These are phyloP conservation scores for Drosophila borborema DNA, from an alignment of 2,888 invertebrate species.

Conservation along the genomic window DNA sequence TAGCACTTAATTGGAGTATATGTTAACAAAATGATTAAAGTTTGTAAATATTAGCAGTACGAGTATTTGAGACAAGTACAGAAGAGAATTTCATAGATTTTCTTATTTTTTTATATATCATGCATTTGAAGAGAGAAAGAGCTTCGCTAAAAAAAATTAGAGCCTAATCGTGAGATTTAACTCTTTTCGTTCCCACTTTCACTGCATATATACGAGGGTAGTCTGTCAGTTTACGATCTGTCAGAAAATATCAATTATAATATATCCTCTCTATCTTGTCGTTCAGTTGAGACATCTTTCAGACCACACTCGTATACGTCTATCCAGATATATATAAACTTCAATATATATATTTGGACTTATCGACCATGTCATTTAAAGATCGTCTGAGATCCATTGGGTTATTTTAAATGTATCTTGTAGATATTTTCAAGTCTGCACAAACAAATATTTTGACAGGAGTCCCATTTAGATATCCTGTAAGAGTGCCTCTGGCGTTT, in stretches of 20 bases:
- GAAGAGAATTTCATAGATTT: conserved; percentile 20
- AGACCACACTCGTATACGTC: not conserved
- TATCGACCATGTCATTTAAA: not conserved
- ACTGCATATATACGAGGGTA: not conserved
- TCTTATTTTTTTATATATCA: not conserved
- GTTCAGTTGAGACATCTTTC: not conserved
- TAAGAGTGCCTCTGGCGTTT: conserved; percentile 78
- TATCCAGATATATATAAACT: not conserved
- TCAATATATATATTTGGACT: not conserved
- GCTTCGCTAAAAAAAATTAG: not conserved
- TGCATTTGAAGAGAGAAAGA: not conserved
- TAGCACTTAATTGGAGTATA: conserved; percentile 65
- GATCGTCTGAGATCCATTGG: conserved; percentile 2
- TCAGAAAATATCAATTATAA: not conserved
- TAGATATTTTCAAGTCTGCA: conserved; percentile 25
- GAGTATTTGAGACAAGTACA: conserved; percentile 10
- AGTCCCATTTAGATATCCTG: conserved; percentile 66
- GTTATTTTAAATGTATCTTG: conserved; percentile 22
- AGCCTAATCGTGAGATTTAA: not conserved
- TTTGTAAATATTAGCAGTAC: conserved; percentile 22
- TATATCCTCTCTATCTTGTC: not conserved
- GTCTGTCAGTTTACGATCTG: not conserved
- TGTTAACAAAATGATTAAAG: conserved; percentile 23
- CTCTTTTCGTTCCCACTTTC: conserved; percentile 6
- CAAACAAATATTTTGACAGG: not conserved